Base-by-base conservation (phyloP, 2,113 vertebrate species). In the Cololabis saira region DNA sequence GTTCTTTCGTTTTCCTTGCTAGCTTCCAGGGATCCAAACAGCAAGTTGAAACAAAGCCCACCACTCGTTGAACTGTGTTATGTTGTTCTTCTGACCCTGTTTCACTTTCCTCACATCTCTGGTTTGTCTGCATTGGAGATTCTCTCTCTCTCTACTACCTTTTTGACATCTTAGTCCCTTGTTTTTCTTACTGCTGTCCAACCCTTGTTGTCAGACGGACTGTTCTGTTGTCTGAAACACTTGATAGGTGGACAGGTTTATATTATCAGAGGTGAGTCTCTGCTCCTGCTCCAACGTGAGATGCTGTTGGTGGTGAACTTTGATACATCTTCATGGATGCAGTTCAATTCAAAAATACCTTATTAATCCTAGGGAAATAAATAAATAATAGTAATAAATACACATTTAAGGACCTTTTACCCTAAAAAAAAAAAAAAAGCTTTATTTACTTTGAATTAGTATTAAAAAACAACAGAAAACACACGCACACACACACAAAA, bases 201-300 rank as follows among this genome's bases (percentile, higher is more conserved):
- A 95, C 94, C 94, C 93, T 93, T 94, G 94, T 97, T 96, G 94
- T 98, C 97, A 99, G 97, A 98, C 18, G 95, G 97, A 94, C 95
- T 99, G 95, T 99, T 99, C 96, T 99, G 97, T 98, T 99, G 97
- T 96, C 96, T 99, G 93, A 99, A 99, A 94, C 97, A 99, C 95
- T 96, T 99, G 93, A 98, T 99, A 96, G 97, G 97, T 95, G 97
- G 97, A 94, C 97, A 99, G 95, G 97, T 99, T 96, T 99, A 98
- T 96, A 98, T 99, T 91, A 99, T 99, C 92, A 93, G 97, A 99
- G 97, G 97, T 99, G 95, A 98, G 97, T 99, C 59, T 80, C 65
- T 78, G 61, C 40, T 66, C 56, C 73, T 57, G 50, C 17, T 18
- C 30, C 60, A 51, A 59, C 72, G 49, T 75, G 24, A 72, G 7